Conservation (phyloP, 2,888 invertebrate species). For the Dryococelus australis region DNA sequence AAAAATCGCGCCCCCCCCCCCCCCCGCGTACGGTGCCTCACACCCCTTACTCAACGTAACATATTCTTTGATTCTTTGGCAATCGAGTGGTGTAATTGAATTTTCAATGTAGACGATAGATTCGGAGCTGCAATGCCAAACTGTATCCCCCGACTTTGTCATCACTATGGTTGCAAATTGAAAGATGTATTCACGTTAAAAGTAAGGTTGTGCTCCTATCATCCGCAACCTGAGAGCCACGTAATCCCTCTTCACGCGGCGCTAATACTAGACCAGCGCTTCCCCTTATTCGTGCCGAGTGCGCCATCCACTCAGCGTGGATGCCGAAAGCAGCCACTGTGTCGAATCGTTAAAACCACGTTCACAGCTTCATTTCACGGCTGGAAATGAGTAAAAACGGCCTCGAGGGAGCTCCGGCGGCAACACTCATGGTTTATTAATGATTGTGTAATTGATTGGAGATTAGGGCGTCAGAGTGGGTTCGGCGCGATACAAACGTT, state of each 20-base stretch:
- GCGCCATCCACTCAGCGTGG: background rate
- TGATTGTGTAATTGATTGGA: slow-evolving; percentile 8
- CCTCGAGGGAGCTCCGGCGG: background rate
- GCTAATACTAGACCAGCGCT: background rate
- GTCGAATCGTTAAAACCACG: no score
- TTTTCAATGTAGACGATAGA: no score
- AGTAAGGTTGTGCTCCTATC: no score
- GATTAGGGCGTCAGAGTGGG: slow-evolving; percentile 7
- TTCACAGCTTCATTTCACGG: background rate
- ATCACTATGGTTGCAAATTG: no score
- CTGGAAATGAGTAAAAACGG: background rate
- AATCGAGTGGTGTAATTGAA: no score
- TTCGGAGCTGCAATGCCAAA: no score
- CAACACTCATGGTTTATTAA: background rate
- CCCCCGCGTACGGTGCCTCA: no score
- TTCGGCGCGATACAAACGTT: background rate
- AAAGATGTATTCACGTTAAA: no score
- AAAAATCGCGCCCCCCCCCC: no score
- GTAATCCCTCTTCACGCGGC: background rate
- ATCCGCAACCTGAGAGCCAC: background rate
- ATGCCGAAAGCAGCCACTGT: background rate
- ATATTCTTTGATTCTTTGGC: no score
- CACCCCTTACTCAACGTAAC: no score
- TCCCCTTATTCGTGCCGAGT: background rate
- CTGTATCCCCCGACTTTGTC: no score